Evolutionary conservation across 1,140 invertebrate genomes (phyloP).

Genomic region (Centruroides sculpturatus): DNA sequence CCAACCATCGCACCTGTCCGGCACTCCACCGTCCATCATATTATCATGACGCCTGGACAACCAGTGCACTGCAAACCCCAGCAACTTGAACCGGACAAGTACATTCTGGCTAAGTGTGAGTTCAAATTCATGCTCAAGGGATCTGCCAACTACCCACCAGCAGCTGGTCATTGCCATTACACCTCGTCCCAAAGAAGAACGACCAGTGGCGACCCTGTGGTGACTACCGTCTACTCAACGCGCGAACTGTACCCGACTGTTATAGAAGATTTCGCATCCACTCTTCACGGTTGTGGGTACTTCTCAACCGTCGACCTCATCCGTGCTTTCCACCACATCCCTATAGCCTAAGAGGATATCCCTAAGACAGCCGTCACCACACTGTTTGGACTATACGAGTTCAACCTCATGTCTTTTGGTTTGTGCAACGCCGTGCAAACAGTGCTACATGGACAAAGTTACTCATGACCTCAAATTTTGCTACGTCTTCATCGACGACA

Average conservation of each 20-base stretch:
- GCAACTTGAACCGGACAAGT: conserved; percentile 21
- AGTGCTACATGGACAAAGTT: conserved; percentile 17
- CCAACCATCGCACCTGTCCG: not conserved
- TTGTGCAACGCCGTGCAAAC: conserved; percentile 21
- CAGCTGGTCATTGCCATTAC: conserved; percentile 27
- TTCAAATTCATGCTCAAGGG: conserved; percentile 22
- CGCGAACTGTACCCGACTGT: conserved; percentile 22
- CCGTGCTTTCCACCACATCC: conserved; percentile 15
- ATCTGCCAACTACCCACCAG: conserved; percentile 25
- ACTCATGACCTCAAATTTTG: conserved; percentile 20
- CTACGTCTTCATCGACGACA: conserved; percentile 37
- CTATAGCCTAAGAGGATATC: not conserved
- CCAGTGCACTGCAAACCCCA: conserved; percentile 4
- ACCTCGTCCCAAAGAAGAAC: conserved; percentile 17
- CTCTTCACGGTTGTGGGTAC: too few relatives aligned
- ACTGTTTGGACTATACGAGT: conserved; percentile 23
- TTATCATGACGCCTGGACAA: not conserved
- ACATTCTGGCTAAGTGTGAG: not conserved
- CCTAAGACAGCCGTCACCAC: conserved; percentile 19
- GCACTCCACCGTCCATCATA: not conserved
- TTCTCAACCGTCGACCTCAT: conserved; percentile 2
- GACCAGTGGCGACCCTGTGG: conserved; percentile 13
- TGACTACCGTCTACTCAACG: conserved; percentile 21
- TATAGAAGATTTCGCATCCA: conserved; percentile 21
- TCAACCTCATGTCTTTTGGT: conserved; percentile 22